Evolutionary conservation across 2,113 vertebrate species (phyloP).

Genomic region (Peromyscus polionotus): DNA sequence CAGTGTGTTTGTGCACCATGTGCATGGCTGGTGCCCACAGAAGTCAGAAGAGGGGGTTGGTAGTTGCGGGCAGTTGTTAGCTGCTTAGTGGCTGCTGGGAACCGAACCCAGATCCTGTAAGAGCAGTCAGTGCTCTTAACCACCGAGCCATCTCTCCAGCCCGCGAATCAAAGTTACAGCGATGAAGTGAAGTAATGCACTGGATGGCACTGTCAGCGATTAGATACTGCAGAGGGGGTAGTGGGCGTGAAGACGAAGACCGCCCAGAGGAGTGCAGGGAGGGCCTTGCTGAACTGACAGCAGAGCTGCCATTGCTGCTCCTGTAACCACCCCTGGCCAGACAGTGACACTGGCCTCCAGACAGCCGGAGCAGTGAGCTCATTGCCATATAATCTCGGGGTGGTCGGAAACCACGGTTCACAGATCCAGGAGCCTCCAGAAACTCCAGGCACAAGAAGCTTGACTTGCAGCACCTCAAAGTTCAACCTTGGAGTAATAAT

Average conservation of each 20-base stretch:
- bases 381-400: background rate
- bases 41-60: background rate
- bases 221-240: background rate
- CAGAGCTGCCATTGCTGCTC: background rate
- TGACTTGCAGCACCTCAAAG: background rate
- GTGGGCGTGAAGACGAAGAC: constrained; percentile 14
- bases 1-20: background rate
- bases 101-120: background rate
- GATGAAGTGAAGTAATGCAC: background rate
- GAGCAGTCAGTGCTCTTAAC: background rate
- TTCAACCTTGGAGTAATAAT: too few species aligned
- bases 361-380: background rate
- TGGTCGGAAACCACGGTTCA: background rate
- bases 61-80: too few species aligned
- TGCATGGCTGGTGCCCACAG: background rate
- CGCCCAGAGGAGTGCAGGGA: constrained; percentile 18
- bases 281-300: background rate
- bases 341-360: background rate
- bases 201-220: background rate
- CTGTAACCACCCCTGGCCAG: background rate
- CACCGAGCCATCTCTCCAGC: background rate
- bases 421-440: background rate
- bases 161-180: background rate
- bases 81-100: background rate
- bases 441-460: background rate